phyloP scores from a whole-genome alignment of 2,888 invertebrate species.

The Proisotoma minuta region DNA sequence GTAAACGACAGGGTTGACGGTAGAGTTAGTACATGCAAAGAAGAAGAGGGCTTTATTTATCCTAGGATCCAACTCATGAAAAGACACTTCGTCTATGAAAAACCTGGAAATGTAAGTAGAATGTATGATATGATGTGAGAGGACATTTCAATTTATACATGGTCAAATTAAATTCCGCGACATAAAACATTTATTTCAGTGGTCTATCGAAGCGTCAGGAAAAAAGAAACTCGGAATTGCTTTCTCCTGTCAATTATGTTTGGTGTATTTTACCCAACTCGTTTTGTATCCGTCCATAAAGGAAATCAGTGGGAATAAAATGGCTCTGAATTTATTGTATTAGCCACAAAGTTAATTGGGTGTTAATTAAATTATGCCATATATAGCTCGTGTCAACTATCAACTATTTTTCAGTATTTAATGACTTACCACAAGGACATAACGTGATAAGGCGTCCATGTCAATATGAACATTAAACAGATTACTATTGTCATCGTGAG shows the following conservation, averaged over 20 bases:
- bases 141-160: neutral
- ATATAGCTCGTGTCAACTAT: too few relatives aligned
- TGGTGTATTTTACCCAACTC: too few relatives aligned
- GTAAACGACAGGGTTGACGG: constrained; percentile 94
- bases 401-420: too few relatives aligned
- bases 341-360: too few relatives aligned
- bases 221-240: too few relatives aligned
- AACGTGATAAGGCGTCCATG: constrained; percentile 94
- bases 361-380: too few relatives aligned
- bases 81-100: constrained; percentile 72
- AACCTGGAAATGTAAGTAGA: constrained; percentile 60
- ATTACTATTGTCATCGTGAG: constrained; percentile 94
- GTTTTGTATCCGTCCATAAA: too few relatives aligned
- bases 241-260: too few relatives aligned
- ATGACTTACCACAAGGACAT: constrained; percentile 73
- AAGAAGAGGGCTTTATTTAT: constrained; percentile 82
- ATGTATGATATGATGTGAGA: too few relatives aligned
- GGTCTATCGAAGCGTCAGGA: neutral
- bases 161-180: neutral
- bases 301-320: too few relatives aligned
- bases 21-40: constrained; percentile 93
- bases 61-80: constrained; percentile 65
- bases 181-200: neutral
- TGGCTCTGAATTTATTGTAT: too few relatives aligned
- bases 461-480: constrained; percentile 83